A percentile compares a stretch with the other conserved stretches of the same genome.
These are phyloP conservation scores for Drosophila phalerata DNA, from an alignment of 2,888 invertebrate genomes.

Conservation along the genomic window DNA sequence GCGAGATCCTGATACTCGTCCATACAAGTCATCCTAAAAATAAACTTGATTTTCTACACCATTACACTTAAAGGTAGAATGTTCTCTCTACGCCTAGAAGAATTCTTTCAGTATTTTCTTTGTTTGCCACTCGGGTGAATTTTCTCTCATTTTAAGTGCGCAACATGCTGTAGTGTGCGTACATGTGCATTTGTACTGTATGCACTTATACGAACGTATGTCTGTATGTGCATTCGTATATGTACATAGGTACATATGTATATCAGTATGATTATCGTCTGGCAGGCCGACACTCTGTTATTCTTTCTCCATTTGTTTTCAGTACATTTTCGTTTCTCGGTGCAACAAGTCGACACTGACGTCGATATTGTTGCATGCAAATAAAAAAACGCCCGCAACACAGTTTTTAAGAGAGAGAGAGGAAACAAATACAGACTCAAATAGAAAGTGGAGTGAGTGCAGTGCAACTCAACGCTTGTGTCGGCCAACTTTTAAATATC, in stretches of 20 bases:
- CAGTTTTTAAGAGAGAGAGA: slow-evolving; percentile 35
- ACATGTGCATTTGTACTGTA: slow-evolving; percentile 6
- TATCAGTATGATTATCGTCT: slow-evolving; percentile 12
- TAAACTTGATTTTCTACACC: slow-evolving; percentile 21
- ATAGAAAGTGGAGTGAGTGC: slow-evolving; percentile 73
- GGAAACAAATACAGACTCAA: slow-evolving; percentile 31
- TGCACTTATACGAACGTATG: slow-evolving; percentile 5
- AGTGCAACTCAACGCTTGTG: slow-evolving; percentile 23
- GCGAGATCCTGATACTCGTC: slow-evolving; percentile 5
- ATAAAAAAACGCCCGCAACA: slow-evolving; percentile 30
- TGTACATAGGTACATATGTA: not conserved
- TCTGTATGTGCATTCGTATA: not conserved
- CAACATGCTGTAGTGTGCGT: slow-evolving; percentile 36
- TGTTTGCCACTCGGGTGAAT: slow-evolving; percentile 24
- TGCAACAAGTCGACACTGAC: slow-evolving; percentile 73
- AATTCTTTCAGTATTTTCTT: slow-evolving; percentile 56
- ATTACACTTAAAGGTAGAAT: slow-evolving; percentile 1
- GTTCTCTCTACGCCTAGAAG: slow-evolving; percentile 48
- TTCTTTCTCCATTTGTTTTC: slow-evolving; percentile 75
- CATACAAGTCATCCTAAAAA: slow-evolving; percentile 16
- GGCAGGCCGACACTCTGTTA: slow-evolving; percentile 40
- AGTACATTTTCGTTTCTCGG: slow-evolving; percentile 66
- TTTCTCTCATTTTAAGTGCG: slow-evolving; percentile 29
- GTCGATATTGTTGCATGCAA: slow-evolving; percentile 31
- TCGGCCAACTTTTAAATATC: slow-evolving; percentile 30